phyloP scores from a whole-genome alignment of 2,888 invertebrate species.

The Isoperla grammatica region DNA sequence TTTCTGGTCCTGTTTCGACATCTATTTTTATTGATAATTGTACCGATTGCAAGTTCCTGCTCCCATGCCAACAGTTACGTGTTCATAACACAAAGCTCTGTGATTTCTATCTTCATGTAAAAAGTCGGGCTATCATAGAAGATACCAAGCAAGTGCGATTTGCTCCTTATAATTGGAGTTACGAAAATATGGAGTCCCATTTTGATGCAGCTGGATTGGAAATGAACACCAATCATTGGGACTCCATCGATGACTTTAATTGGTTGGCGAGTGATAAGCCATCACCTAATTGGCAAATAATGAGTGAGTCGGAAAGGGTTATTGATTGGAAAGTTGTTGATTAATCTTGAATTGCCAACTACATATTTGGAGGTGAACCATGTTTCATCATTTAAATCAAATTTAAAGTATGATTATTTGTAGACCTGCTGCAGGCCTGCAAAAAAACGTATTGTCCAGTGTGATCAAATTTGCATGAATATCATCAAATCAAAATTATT shows the following conservation, averaged over 20 bases:
- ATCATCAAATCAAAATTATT: too few species aligned
- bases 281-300: slow-evolving; percentile 76
- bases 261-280: slow-evolving; percentile 83
- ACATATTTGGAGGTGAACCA: too few species aligned
- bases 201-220: slow-evolving; percentile 70
- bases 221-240: slow-evolving; percentile 71
- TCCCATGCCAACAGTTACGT: slow-evolving; percentile 90
- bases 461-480: too few species aligned
- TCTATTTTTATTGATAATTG: slow-evolving; percentile 88
- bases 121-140: slow-evolving; percentile 91
- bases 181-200: slow-evolving; percentile 68
- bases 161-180: slow-evolving; percentile 78
- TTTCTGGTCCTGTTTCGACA: slow-evolving; percentile 84
- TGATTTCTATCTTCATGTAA: slow-evolving; percentile 85
- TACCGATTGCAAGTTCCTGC: slow-evolving; percentile 65
- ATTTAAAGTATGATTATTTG: too few species aligned
- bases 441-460: too few species aligned
- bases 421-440: too few species aligned
- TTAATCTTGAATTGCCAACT: too few species aligned
- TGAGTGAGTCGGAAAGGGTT: slow-evolving; percentile 45
- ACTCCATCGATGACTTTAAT: slow-evolving; percentile 87
- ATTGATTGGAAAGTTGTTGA: too few species aligned
- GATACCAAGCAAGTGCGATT: slow-evolving; percentile 73
- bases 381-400: too few species aligned
- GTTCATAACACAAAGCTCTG: slow-evolving; percentile 74